Base-by-base conservation (phyloP, 2,797 vertebrate species). In the Artibeus lituratus region DNA sequence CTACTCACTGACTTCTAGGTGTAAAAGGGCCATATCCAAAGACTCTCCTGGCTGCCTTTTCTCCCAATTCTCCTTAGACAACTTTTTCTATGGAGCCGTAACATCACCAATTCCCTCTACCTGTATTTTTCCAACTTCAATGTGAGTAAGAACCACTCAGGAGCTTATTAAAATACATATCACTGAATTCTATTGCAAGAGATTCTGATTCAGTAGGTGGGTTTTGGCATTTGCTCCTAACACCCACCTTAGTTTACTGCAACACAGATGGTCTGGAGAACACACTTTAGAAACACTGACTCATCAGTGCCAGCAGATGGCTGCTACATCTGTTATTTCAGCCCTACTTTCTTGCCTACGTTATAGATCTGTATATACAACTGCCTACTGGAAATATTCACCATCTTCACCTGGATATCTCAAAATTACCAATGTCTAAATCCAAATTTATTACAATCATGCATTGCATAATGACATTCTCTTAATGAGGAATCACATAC, bases 241-340 rank as follows among this genome's bases (percentile, higher is more conserved):
- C 77, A 85, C 76, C 67, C 72, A 93, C 76, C 76, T 92, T 94
- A 51, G 85, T 97, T 97, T 90, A 94, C 65, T 84, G 82, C 91
- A 94, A 90, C 94, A 72, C 90, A 97, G 94, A 92, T 94, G 94
- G 95, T 87, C 53, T 96, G 82, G 84, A 89, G 95, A 83, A 22
- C 37, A 69, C 94, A 65, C 85, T 94, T 90, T 12, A 59, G 90
- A 96, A 96, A 96, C 94, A 97, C 73, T 97, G 97, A 96, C 88
- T 97, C 95, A 95, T 59, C 59, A 35, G 18, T 35, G 39, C 53
- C 29, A 95, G 77, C 84, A 16, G 74, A 53, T 42, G 70, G 53
- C 69, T 70, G 91, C 70, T 67, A 77, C 77, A 80, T 93, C 72
- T 96, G 86, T 78, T 93, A 51, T 70, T 74, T 78, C 92, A 94